Conservation (phyloP, 1,140 invertebrate genomes). For the Drosophila athabasca region DNA sequence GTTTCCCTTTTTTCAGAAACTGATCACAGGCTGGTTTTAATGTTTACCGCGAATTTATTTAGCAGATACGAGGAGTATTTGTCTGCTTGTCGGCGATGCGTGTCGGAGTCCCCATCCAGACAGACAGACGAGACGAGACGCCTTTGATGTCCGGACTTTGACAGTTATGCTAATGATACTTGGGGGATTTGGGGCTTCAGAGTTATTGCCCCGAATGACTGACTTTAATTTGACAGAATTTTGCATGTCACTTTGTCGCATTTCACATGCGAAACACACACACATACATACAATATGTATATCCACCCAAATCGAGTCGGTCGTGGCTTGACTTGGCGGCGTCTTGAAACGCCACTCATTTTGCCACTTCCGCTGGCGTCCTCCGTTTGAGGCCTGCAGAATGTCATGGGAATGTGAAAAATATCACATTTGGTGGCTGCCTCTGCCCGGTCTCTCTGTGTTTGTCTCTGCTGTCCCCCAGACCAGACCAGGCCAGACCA, state of each 20-base stretch:
- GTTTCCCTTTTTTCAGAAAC: not conserved
- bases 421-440: conserved; percentile 64
- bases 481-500: not conserved
- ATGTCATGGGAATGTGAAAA: conserved; percentile 78
- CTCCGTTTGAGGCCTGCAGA: conserved; percentile 35
- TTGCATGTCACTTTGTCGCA: conserved; percentile 74
- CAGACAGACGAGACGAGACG: conserved; percentile 11
- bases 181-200: conserved; percentile 22
- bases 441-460: not conserved
- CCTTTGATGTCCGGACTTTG: conserved; percentile 52
- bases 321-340: conserved; percentile 36
- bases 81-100: conserved; percentile 71
- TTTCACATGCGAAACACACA: conserved; percentile 38
- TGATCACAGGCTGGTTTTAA: conserved; percentile 29
- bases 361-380: conserved; percentile 79
- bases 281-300: not conserved
- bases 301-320: conserved; percentile 43
- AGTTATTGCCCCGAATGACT: conserved; percentile 59
- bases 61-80: conserved; percentile 32
- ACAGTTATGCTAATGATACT: conserved; percentile 78
- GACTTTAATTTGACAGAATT: conserved; percentile 82
- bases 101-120: conserved; percentile 14
- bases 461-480: not conserved
- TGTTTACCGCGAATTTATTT: conserved; percentile 59
- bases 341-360: conserved; percentile 79